These are phyloP conservation scores for Cyanocitta stelleri DNA, from an alignment of 2,113 vertebrate species.

Conservation along the genomic window DNA sequence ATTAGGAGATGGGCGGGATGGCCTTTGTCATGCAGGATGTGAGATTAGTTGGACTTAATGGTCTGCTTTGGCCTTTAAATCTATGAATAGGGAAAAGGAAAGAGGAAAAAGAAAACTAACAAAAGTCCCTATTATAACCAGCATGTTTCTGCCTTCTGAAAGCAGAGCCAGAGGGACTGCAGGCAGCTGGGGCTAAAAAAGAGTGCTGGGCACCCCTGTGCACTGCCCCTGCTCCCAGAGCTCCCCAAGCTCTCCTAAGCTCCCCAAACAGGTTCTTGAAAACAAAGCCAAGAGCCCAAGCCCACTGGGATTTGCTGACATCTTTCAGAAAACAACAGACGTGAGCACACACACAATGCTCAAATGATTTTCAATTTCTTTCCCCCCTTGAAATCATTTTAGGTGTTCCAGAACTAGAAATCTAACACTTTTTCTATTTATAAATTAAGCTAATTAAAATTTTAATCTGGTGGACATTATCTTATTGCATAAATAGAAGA, in stretches of 20 bases:
- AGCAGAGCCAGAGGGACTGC: neutral
- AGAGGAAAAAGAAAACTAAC: neutral
- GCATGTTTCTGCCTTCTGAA: neutral
- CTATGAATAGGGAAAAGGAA: neutral
- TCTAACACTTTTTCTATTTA: neutral
- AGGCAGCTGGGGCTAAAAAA: neutral
- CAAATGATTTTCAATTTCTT: neutral
- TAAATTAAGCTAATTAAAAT: slow-evolving; percentile 49
- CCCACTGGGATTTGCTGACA: neutral
- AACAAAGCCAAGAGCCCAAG: neutral
- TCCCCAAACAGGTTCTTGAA: neutral
- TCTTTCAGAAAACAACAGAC: neutral
- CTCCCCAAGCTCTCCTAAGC: neutral
- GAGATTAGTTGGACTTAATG: slow-evolving; percentile 26
- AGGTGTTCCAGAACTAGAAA: slow-evolving; percentile 4
- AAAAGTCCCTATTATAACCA: neutral
- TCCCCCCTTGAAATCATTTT: neutral
- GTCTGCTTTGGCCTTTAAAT: neutral
- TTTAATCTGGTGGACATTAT: slow-evolving; percentile 40
- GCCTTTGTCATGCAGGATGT: slow-evolving; percentile 24
- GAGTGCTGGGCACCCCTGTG: neutral
- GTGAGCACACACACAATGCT: neutral
- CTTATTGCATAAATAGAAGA: slow-evolving; percentile 23
- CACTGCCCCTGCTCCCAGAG: neutral
- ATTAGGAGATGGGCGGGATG: neutral